Evolutionary conservation across 2,888 invertebrate species (phyloP).

Genomic region (Physocephala rufipes): DNA sequence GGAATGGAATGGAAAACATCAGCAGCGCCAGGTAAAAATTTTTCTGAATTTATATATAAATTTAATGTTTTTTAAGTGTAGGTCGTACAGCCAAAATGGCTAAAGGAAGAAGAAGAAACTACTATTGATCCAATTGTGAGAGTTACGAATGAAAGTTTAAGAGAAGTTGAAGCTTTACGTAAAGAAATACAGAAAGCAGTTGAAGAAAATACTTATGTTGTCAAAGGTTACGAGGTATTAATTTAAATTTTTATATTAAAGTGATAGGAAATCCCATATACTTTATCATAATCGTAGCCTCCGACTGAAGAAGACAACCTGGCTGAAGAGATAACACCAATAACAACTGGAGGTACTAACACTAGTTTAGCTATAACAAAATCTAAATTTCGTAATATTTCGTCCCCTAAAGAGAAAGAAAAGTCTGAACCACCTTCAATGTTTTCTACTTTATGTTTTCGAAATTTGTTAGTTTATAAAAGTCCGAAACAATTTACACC

Average conservation of each 20-base stretch:
- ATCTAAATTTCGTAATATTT: too few species aligned
- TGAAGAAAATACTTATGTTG: conserved; percentile 47
- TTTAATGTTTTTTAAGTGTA: conserved; percentile 25
- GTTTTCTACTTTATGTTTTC: too few species aligned
- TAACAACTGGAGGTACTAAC: too few species aligned
- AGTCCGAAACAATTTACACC: too few species aligned
- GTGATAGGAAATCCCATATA: neutral
- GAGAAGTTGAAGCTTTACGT: conserved; percentile 49
- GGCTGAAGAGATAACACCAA: too few species aligned
- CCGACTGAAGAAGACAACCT: too few species aligned
- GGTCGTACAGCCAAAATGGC: conserved; percentile 51
- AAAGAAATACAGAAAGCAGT: conserved; percentile 50
- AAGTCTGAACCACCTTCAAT: too few species aligned
- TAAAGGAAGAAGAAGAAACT: conserved; percentile 21
- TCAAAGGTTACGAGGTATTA: conserved; percentile 47
- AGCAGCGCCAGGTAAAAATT: neutral
- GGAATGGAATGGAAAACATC: neutral
- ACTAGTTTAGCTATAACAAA: too few species aligned
- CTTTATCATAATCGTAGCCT: neutral
- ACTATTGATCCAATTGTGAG: conserved; percentile 41
- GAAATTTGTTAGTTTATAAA: too few species aligned
- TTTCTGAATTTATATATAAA: neutral
- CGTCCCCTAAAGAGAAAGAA: too few species aligned
- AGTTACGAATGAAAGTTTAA: conserved; percentile 48
- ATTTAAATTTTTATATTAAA: neutral